Percentiles rank a stretch among this genome's conserved stretches.
These are phyloP conservation scores for Agonopterix arenella DNA, from an alignment of 2,888 invertebrate species.

Conservation along the genomic window DNA sequence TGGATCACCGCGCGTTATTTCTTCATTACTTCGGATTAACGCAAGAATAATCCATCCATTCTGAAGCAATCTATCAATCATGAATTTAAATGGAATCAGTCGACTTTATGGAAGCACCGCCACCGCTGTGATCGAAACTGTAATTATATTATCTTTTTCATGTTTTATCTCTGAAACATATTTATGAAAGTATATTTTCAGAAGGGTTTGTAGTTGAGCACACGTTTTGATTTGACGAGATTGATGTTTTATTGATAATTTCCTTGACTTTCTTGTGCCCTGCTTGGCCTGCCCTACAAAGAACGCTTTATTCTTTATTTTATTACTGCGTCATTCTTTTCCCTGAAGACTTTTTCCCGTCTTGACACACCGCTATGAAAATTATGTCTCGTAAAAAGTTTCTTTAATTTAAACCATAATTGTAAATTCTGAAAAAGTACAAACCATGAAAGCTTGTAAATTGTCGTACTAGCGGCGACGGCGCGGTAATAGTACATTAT, in stretches of 20 bases:
- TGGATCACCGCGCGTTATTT: too few species aligned
- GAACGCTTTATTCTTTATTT: neutral
- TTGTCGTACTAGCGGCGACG: too few species aligned
- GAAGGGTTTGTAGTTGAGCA: neutral
- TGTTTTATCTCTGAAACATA: neutral
- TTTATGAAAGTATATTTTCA: too few species aligned
- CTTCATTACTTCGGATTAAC: too few species aligned
- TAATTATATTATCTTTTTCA: neutral
- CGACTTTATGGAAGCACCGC: too few species aligned
- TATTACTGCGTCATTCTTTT: constrained; percentile 1
- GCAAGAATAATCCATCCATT: too few species aligned
- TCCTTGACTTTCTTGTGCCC: neutral
- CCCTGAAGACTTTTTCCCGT: neutral
- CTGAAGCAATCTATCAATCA: too few species aligned
- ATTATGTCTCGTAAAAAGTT: neutral
- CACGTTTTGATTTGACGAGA: constrained; percentile 1
- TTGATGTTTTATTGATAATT: constrained; percentile 4
- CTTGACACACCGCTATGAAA: neutral
- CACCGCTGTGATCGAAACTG: neutral
- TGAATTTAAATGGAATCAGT: too few species aligned
- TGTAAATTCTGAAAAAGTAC: neutral
- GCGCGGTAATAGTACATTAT: too few species aligned
- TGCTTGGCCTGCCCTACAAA: neutral
- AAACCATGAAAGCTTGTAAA: neutral
- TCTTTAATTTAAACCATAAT: neutral